Evolutionary conservation across 1,140 invertebrate genomes (phyloP), one percentile per base, ranked within the genome.

Genomic region (Bombus turneri): DNA sequence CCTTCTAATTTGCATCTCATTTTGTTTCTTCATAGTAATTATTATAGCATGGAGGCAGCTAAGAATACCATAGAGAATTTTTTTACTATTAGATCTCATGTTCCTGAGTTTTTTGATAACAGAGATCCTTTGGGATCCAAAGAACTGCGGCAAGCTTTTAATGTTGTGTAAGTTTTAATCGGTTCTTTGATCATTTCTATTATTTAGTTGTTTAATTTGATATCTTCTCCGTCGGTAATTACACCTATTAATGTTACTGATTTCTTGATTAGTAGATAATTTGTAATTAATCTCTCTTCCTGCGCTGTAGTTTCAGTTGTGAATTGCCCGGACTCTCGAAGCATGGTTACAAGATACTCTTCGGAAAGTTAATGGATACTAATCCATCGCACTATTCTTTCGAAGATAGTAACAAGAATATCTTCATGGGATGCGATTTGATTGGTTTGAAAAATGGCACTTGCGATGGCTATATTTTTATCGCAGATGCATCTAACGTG

Each of bases 61-160:
- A 97, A 97, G 92, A 94, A 92, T 72, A 95, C 96, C 6, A 95
- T 97, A 13, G 96, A 97, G 72, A 95, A 95, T 31, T 96, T 96
- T 91, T 96, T 95, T 76, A 96, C 96, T 3, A 92, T 96, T 9
- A 95, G 96, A 90, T 96, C 96, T 3, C 95, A 96, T 84, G 92
- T 95, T 77, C 95, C 95, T 2, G 96, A 96, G 68, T 95, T 96
- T 86, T 97, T 97, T 88, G 89, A 89, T 4, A 94, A 96, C 64
- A 93, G 96, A 85, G 95, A 96, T 91, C 94, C 95, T 12, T 88
- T 93, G 4, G 87, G 92, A 2, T 76, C 41, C 18, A 91, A 91
- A 5, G 94, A 94, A 25, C 80, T 96, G 9, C 93, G 93, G 81
- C 86, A 91, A 15, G 89, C 90, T 39, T 93, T 96, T 84, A 94